Percentiles rank a stretch among this genome's conserved stretches.
Conservation (phyloP, 2,888 invertebrate species). For the Drosophila siamana region DNA sequence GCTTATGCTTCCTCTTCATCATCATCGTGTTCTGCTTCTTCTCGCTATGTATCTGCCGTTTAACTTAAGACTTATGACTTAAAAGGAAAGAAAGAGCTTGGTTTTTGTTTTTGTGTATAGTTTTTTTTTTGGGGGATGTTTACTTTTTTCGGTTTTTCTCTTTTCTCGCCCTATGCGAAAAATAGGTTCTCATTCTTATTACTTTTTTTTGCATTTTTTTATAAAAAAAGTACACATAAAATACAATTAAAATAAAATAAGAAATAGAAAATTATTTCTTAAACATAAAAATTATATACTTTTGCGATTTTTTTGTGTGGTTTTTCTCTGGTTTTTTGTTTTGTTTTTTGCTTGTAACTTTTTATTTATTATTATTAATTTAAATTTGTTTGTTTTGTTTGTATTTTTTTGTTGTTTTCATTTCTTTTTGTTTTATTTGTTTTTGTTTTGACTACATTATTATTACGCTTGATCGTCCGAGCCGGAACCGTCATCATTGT, state of each 20-base stretch:
- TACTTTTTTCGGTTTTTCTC: slow-evolving; percentile 67
- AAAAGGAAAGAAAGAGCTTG: slow-evolving; percentile 71
- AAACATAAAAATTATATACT: slow-evolving; percentile 83
- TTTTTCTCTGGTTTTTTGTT: slow-evolving; percentile 71
- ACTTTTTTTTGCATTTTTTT: slow-evolving; percentile 81
- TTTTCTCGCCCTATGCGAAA: slow-evolving; percentile 49
- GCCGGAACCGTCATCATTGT: slow-evolving; percentile 84
- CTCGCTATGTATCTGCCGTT: slow-evolving; percentile 46
- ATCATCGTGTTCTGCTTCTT: slow-evolving; percentile 19
- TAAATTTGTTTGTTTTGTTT: slow-evolving; percentile 78
- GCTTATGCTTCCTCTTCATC: slow-evolving; percentile 35
- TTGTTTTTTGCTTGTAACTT: slow-evolving; percentile 76
- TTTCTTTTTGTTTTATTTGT: slow-evolving; percentile 75
- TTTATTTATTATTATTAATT: slow-evolving; percentile 82
- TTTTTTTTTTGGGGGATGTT: slow-evolving; percentile 66
- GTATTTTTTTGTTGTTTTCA: slow-evolving; percentile 71
- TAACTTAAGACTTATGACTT: slow-evolving; percentile 79
- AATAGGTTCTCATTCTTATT: slow-evolving; percentile 48
- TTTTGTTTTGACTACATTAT: slow-evolving; percentile 85
- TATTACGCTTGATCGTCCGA: slow-evolving; percentile 85
- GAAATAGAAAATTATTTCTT: slow-evolving; percentile 85
- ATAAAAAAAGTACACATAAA: slow-evolving; percentile 84
- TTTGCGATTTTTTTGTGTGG: slow-evolving; percentile 80
- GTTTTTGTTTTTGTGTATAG: slow-evolving; percentile 38
- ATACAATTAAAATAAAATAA: slow-evolving; percentile 85